Conservation (phyloP, 2,797 vertebrate genomes). For the Enteromius radiatus region DNA sequence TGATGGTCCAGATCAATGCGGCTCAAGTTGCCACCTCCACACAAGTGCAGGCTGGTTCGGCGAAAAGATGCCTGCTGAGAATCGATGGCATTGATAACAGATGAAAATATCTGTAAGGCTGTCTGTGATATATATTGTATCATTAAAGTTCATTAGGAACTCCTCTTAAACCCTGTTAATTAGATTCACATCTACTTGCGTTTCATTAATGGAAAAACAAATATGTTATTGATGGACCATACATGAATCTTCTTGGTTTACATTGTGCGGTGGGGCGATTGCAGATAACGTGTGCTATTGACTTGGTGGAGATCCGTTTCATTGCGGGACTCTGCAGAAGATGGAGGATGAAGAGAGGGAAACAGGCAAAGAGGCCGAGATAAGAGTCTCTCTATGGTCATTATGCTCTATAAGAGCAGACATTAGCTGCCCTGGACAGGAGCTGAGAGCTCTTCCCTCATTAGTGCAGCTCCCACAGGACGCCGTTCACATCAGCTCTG, state of each 20-base stretch:
- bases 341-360: conserved; percentile 14
- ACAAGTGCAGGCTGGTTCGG: conserved; percentile 28
- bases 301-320: conserved; percentile 6
- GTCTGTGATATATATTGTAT: background rate
- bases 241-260: background rate
- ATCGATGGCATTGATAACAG: conserved; percentile 57
- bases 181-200: background rate
- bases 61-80: conserved; percentile 20
- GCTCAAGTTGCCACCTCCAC: conserved; percentile 66
- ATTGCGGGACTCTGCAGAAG: conserved; percentile 28
- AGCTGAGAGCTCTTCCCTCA: conserved; percentile 42
- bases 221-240: background rate
- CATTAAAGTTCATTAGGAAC: conserved; percentile 19
- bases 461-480: conserved; percentile 41
- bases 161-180: background rate
- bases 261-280: background rate
- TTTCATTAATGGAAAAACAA: conserved; percentile 1
- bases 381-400: conserved; percentile 23
- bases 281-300: conserved; percentile 14
- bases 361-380: background rate
- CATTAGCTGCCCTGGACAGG: conserved; percentile 40
- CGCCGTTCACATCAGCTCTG: conserved; percentile 1
- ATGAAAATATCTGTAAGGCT: conserved; percentile 52
- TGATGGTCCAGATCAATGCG: conserved; percentile 63
- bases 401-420: conserved; percentile 38